Base-by-base conservation (phyloP, 2,113 vertebrate genomes). In the Etheostoma cragini region DNA sequence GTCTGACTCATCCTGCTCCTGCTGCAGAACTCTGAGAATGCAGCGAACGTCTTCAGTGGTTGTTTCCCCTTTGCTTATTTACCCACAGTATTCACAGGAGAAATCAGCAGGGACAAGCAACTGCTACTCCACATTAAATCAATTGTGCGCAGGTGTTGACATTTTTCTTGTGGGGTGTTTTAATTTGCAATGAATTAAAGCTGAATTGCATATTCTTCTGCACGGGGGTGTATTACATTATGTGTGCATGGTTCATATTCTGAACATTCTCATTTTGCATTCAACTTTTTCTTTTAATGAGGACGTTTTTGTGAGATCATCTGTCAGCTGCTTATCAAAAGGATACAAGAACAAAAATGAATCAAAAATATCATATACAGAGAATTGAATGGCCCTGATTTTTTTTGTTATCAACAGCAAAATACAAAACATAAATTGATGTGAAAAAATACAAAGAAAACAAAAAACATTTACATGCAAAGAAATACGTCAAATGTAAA, bases 51-150 rank as follows among this genome's bases (percentile, higher is more conserved):
- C 80, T 92, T 83, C 83, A 79, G 67, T 3, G 61, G 70, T 84
- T 68, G 83, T 88, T 89, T 83, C 81, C 64, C 60, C 68, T 65
- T 62, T 35, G 72, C 69, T 86, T 74, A 92, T 93, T 87, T 81
- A 52, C 67, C 72, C 73, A 47, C 78, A 61, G 80, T 67, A 81
- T 71, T 85, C 89, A 77, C 89, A 33, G 74, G 85, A 90, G 88
- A 88, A 92, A 90, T 92, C 90, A 93, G 79, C 56, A 1, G 66
- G 38, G 76, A 84, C 76, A 88, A 92, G 88, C 91, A 88, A 88
- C 71, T 72, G 76, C 88, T 75, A 30, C 85, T 88, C 72, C 69
- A 62, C 77, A 87, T 88, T 82, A 69, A 81, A 76, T 86, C 79
- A 83, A 70, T 42, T 72, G 76, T 71, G 83, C 46, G 17, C 87